phyloP scores from a whole-genome alignment of 2,888 invertebrate species.

The Glomeris marginata region DNA sequence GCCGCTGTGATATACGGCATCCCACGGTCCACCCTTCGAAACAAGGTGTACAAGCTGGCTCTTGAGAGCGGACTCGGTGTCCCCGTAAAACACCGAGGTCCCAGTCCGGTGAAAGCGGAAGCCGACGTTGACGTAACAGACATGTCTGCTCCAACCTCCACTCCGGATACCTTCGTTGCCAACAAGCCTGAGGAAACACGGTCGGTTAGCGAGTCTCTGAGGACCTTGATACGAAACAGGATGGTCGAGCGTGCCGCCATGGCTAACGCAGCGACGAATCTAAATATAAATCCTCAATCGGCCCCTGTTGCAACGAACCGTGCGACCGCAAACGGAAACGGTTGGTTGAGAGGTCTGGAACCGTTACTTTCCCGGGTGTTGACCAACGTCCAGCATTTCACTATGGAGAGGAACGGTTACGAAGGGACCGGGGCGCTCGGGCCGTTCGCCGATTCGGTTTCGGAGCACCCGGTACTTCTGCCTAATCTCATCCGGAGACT shows the following conservation, averaged over 20 bases:
- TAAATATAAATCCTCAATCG: too few species aligned
- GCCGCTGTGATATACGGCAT: slow-evolving; percentile 94
- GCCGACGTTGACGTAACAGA: not conserved
- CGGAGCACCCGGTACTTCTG: too few species aligned
- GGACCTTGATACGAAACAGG: slow-evolving; percentile 19
- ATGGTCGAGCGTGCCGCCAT: slow-evolving; percentile 15
- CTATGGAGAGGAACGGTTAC: slow-evolving; percentile 13
- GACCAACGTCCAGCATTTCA: slow-evolving; percentile 20
- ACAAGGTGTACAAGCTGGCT: slow-evolving; percentile 53
- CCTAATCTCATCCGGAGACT: slow-evolving; percentile 29
- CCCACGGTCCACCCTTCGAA: slow-evolving; percentile 86
- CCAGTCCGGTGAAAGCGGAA: not conserved
- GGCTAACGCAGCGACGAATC: not conserved
- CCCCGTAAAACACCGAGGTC: too few species aligned
- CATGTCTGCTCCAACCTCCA: not conserved
- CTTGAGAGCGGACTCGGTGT: slow-evolving; percentile 12
- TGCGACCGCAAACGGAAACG: slow-evolving; percentile 2
- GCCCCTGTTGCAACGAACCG: too few species aligned
- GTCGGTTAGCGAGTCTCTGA: slow-evolving; percentile 20
- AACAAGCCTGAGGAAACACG: not conserved
- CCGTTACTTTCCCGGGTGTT: slow-evolving; percentile 19
- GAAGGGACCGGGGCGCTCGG: slow-evolving; percentile 15
- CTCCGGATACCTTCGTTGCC: not conserved
- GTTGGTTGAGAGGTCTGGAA: slow-evolving; percentile 13
- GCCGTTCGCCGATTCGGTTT: slow-evolving; percentile 22